A percentile compares a stretch with the other conserved stretches of the same genome.
Conservation (phyloP, 2,888 invertebrate genomes). For the Morinoia aosen region DNA sequence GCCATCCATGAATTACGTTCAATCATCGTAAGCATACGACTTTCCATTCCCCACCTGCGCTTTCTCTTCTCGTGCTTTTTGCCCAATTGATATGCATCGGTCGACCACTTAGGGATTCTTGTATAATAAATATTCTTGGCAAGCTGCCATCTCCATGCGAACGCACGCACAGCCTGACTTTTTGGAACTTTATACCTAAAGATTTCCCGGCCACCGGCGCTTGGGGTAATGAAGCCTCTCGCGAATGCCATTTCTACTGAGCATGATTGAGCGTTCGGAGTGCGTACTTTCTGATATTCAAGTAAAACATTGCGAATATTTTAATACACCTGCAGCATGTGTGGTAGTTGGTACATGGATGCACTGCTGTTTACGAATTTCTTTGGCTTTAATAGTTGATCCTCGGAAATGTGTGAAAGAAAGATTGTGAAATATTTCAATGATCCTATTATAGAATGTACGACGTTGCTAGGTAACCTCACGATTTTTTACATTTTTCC, state of each 20-base stretch:
- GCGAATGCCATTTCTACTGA: background rate
- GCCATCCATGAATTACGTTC: background rate
- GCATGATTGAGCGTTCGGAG: background rate
- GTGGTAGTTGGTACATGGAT: background rate
- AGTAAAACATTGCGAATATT: background rate
- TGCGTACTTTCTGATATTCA: background rate
- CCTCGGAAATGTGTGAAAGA: too few species aligned
- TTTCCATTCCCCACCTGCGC: background rate
- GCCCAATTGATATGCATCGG: background rate
- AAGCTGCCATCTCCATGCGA: background rate
- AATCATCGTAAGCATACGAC: background rate
- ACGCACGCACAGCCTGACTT: background rate
- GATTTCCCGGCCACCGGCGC: background rate
- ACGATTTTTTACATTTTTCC: too few species aligned
- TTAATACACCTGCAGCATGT: background rate
- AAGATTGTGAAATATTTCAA: too few species aligned
- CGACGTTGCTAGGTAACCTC: too few species aligned
- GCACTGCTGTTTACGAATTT: background rate
- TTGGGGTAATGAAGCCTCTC: background rate
- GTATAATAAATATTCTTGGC: background rate
- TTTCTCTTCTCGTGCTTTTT: background rate
- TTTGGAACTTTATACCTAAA: background rate
- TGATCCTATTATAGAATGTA: too few species aligned
- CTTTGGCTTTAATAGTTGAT: background rate
- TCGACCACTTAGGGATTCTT: background rate